Evolutionary conservation across 2,888 invertebrate species (phyloP), one percentile per base, ranked within the genome.

Genomic region (Bellardia pandia): DNA sequence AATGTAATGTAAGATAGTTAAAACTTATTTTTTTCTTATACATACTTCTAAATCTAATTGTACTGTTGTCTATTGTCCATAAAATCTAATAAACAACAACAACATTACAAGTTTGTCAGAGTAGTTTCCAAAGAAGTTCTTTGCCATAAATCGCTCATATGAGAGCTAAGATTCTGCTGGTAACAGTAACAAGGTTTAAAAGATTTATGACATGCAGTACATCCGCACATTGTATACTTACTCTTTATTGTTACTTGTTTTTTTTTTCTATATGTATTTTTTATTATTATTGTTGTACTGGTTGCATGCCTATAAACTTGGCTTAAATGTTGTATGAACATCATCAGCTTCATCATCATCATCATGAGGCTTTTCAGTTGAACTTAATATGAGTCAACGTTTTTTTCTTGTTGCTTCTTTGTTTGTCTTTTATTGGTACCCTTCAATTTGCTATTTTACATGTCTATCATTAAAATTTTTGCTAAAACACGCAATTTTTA

Each of bases 1-100:
- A 84, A 86, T 83, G 71, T 80, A 84, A 79, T 86, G 86, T 78
- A 62, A 75, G 79, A 79, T 80, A 40, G 69, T 85, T 62, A 69
- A 69, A 75, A 42, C 51, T 72, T 72, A 16, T 58, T 76, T 16
- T 56, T 40, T 30, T 33, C 40, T 51, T 51, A 14, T 51, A 51
- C 14, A 14, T 23, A 14, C 13, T 58, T 48, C 23, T 71, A 33
- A 71, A 72, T 74, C 48, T 56, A 64, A 75, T 81, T 81, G 68
- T 58, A 66, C 66, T n/a, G 48, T 37, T 33, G 14, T 11, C 6
- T 58, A 56, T 71, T 77, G 76, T 48, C 83, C 77, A 71, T 77
- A 77, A 76, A 62, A 62, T 64, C 75, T 83, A 62, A 60, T n/a
- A 16, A 68, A 45, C 33, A 45, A 30, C 30, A 78, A 30, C n/a